phyloP scores from a whole-genome alignment of 2,888 invertebrate species.

The Mechanitis messenoides region DNA sequence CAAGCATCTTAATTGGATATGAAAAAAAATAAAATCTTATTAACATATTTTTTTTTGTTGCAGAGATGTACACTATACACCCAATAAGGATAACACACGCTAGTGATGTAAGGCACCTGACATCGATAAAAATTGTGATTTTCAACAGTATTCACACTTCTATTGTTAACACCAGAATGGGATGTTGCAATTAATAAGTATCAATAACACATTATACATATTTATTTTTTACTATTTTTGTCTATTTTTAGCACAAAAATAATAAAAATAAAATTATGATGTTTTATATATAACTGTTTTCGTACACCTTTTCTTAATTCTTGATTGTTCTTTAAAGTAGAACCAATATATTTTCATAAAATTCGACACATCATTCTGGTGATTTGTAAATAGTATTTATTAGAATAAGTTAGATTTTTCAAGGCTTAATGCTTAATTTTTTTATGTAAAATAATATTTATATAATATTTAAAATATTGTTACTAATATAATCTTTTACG shows the following conservation, averaged over 20 bases:
- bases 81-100: constrained; percentile 63
- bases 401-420: constrained; percentile 72
- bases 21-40: constrained; percentile 10
- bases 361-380: constrained; percentile 59
- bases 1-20: constrained; percentile 30
- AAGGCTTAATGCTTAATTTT: constrained; percentile 68
- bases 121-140: constrained; percentile 16
- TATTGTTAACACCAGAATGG: constrained; percentile 63
- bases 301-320: too few species aligned
- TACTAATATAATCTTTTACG: constrained; percentile 37
- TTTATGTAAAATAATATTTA: constrained; percentile 76
- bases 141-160: constrained; percentile 71
- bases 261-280: background rate
- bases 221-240: constrained; percentile 2
- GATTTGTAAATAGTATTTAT: constrained; percentile 76
- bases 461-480: constrained; percentile 71
- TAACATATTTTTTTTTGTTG: constrained; percentile 45
- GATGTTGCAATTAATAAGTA: constrained; percentile 51
- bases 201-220: background rate
- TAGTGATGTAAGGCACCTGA: constrained; percentile 48
- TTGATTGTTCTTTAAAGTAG: background rate
- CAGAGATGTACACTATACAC: constrained; percentile 70
- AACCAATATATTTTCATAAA: constrained; percentile 17
- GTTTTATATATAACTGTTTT: background rate
- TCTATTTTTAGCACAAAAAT: background rate